These are phyloP conservation scores for Apodemia hepburni DNA, from an alignment of 2,888 invertebrate species.

Conservation along the genomic window DNA sequence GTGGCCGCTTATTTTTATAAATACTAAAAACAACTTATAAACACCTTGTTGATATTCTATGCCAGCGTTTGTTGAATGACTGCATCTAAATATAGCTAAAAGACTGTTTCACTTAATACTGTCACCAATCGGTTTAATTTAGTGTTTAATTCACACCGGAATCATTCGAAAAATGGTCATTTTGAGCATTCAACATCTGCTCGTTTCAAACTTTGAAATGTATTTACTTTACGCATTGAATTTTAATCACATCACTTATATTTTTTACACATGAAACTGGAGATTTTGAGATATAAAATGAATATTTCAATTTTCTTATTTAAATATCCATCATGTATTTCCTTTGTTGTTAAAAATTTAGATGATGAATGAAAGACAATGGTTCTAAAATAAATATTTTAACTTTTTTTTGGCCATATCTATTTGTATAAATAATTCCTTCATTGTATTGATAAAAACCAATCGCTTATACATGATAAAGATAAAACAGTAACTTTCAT, in stretches of 20 bases:
- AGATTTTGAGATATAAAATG: neutral
- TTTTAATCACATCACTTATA: neutral
- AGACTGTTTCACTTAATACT: neutral
- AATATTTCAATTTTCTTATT: neutral
- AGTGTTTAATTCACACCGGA: neutral
- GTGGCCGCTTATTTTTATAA: neutral
- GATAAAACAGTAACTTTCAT: neutral
- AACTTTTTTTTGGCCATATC: neutral
- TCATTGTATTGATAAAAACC: neutral
- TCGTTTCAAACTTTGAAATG: neutral
- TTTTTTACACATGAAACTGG: neutral
- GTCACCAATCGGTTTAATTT: conserved; percentile 1
- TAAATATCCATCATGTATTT: neutral
- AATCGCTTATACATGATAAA: neutral
- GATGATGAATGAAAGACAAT: neutral
- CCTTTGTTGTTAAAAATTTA: neutral
- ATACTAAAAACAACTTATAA: neutral
- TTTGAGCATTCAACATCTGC: neutral
- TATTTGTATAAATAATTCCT: neutral
- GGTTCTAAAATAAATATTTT: neutral
- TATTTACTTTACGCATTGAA: neutral
- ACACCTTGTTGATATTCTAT: neutral
- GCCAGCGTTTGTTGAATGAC: neutral
- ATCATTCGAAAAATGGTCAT: neutral
- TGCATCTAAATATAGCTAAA: neutral